Percentiles rank a stretch among this genome's conserved stretches.
phyloP scores from a whole-genome alignment of 1,140 invertebrate genomes.

The Choristoneura fumiferana region DNA sequence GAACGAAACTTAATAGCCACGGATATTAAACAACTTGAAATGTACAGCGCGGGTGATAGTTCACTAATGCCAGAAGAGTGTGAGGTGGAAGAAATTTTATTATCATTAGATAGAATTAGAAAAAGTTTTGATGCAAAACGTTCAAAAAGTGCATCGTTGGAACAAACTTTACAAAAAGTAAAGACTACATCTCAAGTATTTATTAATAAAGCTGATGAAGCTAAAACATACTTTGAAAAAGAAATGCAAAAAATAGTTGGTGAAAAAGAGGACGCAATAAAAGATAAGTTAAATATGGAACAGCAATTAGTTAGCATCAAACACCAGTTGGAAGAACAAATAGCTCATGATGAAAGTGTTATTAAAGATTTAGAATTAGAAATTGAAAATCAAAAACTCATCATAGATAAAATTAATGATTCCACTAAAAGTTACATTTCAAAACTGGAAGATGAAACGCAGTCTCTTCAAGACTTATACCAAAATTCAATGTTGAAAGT shows the following conservation, averaged over 20 bases:
- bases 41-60: slow-evolving; percentile 51
- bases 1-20: slow-evolving; percentile 52
- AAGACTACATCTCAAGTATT: slow-evolving; percentile 63
- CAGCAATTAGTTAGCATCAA: slow-evolving; percentile 47
- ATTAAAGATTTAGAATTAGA: slow-evolving; percentile 58
- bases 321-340: slow-evolving; percentile 44
- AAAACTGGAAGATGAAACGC: slow-evolving; percentile 53
- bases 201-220: slow-evolving; percentile 61
- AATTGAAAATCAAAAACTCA: slow-evolving; percentile 58
- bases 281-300: slow-evolving; percentile 43
- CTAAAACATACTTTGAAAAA: slow-evolving; percentile 57
- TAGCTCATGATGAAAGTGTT: slow-evolving; percentile 39
- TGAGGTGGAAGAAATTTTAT: slow-evolving; percentile 44
- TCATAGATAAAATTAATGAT: slow-evolving; percentile 55
- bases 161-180: slow-evolving; percentile 55
- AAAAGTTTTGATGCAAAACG: slow-evolving; percentile 43
- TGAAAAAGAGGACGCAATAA: slow-evolving; percentile 59
- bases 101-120: slow-evolving; percentile 46
- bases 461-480: slow-evolving; percentile 46
- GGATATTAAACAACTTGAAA: slow-evolving; percentile 58
- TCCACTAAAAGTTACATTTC: slow-evolving; percentile 43
- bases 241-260: slow-evolving; percentile 61
- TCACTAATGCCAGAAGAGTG: slow-evolving; percentile 39
- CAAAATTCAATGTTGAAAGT: slow-evolving; percentile 41
- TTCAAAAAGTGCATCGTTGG: slow-evolving; percentile 42